Conservation (phyloP, 1,140 invertebrate genomes). For the Euwallacea similis region DNA sequence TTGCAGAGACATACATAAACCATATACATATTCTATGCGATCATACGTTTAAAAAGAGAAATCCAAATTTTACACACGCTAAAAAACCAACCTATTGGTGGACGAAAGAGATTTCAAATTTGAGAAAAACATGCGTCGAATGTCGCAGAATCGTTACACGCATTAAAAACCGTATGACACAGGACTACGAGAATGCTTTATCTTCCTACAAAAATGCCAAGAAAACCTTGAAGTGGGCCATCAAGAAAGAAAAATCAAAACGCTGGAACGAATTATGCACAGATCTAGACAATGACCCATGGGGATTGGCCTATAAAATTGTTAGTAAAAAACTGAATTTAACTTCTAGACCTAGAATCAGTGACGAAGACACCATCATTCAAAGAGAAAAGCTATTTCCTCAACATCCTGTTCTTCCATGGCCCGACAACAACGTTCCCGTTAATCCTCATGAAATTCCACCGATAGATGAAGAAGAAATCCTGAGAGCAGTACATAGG, state of each 20-base stretch:
- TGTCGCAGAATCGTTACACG: neutral
- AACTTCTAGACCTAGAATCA: neutral
- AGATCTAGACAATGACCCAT: neutral
- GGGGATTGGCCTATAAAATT: neutral
- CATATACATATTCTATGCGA: neutral
- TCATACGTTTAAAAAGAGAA: neutral
- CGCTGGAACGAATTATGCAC: neutral
- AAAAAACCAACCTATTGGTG: neutral
- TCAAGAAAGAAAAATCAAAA: neutral
- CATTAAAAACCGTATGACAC: neutral
- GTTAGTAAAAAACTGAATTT: neutral
- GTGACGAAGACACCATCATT: neutral
- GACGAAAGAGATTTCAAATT: neutral
- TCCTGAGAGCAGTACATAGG: neutral
- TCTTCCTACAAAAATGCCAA: neutral
- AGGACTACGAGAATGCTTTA: neutral
- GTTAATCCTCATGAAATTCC: neutral
- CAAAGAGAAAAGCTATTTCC: neutral
- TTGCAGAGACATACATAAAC: too few relatives aligned
- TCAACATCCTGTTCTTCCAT: neutral
- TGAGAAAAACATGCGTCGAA: neutral
- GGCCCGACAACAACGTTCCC: neutral
- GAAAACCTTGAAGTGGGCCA: neutral
- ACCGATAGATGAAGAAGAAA: neutral
- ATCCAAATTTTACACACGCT: neutral